phyloP scores from a whole-genome alignment of 1,140 invertebrate genomes.

The Brachionus plicatilis region DNA sequence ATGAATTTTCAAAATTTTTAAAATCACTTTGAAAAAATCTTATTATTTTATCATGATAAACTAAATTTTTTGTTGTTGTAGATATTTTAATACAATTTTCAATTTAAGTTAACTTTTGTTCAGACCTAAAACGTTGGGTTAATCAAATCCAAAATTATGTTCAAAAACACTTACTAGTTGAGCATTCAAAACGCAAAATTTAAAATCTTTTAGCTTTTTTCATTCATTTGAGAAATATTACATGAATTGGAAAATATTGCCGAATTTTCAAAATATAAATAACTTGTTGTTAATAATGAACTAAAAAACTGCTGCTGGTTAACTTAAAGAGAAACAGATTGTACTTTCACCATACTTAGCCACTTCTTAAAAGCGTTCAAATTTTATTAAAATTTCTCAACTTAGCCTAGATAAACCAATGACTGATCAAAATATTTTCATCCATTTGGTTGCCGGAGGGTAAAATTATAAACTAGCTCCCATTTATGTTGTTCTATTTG shows the following conservation, averaged over 20 bases:
- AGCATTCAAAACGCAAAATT: neutral
- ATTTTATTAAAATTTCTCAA: neutral
- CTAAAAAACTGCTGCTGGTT: neutral
- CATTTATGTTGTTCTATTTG: neutral
- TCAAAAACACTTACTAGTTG: neutral
- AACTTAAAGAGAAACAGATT: neutral
- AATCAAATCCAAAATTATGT: neutral
- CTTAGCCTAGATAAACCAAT: neutral
- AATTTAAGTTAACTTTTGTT: neutral
- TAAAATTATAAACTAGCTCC: neutral
- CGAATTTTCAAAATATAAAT: neutral
- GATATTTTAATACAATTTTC: neutral
- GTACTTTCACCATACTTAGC: neutral
- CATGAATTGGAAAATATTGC: neutral
- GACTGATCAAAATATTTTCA: conserved; percentile 25
- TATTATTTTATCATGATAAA: too few relatives aligned
- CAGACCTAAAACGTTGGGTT: neutral
- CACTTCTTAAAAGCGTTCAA: neutral
- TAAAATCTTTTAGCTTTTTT: neutral
- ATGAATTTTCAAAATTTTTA: neutral
- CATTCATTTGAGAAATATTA: conserved; percentile 6
- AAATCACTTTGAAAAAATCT: too few relatives aligned
- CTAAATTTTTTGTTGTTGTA: too few relatives aligned
- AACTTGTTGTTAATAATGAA: neutral
- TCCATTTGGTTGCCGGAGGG: conserved; percentile 35